Base-by-base conservation (phyloP, 2,113 vertebrate species). In the Progne subis region DNA sequence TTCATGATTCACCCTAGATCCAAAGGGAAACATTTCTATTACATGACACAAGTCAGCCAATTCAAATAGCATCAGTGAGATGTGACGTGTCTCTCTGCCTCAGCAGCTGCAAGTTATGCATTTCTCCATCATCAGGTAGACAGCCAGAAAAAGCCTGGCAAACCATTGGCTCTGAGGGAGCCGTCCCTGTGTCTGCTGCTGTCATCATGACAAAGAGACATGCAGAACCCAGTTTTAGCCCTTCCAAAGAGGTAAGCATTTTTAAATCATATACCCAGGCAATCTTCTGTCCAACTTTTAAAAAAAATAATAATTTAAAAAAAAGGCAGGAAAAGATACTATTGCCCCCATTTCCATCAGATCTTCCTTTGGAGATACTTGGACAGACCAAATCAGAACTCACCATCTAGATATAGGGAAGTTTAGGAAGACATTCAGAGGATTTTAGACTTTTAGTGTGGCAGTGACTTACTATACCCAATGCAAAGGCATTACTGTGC, bases 41-140 rank as follows among this genome's bases (percentile, higher is more conserved):
- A 70, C 1, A 0, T 67, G 44, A 21, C 0, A 0, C 34, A 55
- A 77, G 37, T 41, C 57, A 75, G 34, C 32, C 9, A 7, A 70
- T 67, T 44, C 59, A 88, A 87, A 57, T 19, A 80, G 34, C 46
- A 55, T 25, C 49, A 63, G 20, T 68, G 59, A 85, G 55, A 72
- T 1, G 1, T 29, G 21, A 26, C 4, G 2, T 41, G 20, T 67
- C 32, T 68, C 76, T 65, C 60, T 75, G 14, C 41, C 67, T 82
- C 63, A 88, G 67, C 50, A 77, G 7, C 55, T 80, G 46, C 52
- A 29, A 32, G 17, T 46, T 34, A 43, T 26, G 91, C 4, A n/a
- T 76, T 82, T 52, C 53, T 85, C 18, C 46, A 47, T 49, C n/a
- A 9, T 14, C 12, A 41, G 12, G n/a, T 2, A 43, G 61, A 50